A percentile compares a stretch with the other conserved stretches of the same genome.
Evolutionary conservation across 1,140 invertebrate species (phyloP).

Genomic region (Phymorhynchus buccinoides): DNA sequence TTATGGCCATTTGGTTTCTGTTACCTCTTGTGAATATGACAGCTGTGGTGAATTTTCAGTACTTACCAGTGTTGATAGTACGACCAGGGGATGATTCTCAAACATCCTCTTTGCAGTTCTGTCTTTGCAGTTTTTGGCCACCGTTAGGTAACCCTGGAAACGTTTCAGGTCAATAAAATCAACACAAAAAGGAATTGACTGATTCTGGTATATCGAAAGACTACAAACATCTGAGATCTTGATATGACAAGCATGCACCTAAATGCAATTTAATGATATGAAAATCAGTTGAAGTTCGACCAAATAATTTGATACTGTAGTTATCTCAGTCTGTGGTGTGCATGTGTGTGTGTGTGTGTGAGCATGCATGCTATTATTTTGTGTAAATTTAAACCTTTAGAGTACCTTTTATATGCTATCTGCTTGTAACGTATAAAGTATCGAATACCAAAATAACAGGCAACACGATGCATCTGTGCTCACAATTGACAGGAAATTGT

Average conservation of each 20-base stretch:
- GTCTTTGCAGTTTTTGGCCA: background rate
- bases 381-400: too few relatives aligned
- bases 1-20: too few relatives aligned
- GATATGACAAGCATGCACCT: background rate
- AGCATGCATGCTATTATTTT: background rate
- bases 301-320: too few relatives aligned
- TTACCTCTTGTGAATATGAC: too few relatives aligned
- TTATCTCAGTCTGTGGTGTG: background rate
- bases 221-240: background rate
- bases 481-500: too few relatives aligned
- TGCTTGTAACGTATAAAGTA: too few relatives aligned
- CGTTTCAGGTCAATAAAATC: background rate
- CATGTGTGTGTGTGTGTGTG: background rate
- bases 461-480: too few relatives aligned
- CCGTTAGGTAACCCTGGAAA: constrained; percentile 11
- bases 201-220: background rate
- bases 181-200: background rate
- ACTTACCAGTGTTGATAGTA: constrained; percentile 30
- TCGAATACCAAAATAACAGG: too few relatives aligned
- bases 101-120: background rate
- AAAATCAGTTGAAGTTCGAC: background rate
- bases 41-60: background rate
- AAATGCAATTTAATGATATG: background rate
- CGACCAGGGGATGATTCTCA: constrained; percentile 27
- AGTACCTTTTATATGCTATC: too few relatives aligned